Percentiles rank a stretch among this genome's conserved stretches.
Evolutionary conservation across 2,797 vertebrate genomes (phyloP).

Genomic region (Coluber constrictor): DNA sequence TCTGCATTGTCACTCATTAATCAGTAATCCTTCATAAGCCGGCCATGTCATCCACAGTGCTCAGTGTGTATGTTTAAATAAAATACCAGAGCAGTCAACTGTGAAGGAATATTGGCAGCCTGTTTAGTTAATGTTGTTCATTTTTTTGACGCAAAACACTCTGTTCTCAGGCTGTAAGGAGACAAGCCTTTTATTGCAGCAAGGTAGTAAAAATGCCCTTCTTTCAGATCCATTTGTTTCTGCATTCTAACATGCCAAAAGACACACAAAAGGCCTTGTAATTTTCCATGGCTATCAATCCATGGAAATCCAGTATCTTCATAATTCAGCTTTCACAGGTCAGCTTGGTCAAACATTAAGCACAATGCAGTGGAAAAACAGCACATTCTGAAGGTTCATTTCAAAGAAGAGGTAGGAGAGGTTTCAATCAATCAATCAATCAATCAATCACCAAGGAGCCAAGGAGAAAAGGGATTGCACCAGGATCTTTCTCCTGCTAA

Average conservation of each 20-base stretch:
- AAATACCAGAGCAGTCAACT: slow-evolving; percentile 43
- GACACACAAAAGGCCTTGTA: background rate
- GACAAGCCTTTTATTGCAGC: slow-evolving; percentile 25
- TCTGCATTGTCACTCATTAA: slow-evolving; percentile 33
- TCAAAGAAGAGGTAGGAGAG: background rate
- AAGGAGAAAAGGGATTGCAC: background rate
- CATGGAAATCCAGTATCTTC: background rate
- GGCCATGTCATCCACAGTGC: slow-evolving; percentile 24
- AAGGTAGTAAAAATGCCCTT: slow-evolving; percentile 31
- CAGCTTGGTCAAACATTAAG: background rate
- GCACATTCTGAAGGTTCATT: background rate
- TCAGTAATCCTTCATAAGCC: slow-evolving; percentile 42
- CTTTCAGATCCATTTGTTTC: slow-evolving; percentile 18
- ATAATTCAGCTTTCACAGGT: background rate
- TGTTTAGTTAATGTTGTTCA: slow-evolving; percentile 32
- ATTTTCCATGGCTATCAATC: background rate
- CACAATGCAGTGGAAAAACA: background rate
- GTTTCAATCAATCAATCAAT: background rate
- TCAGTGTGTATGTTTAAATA: slow-evolving; percentile 36
- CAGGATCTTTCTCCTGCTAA: background rate
- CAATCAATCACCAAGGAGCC: background rate
- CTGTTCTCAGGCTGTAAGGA: slow-evolving; percentile 27
- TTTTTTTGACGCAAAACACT: slow-evolving; percentile 23
- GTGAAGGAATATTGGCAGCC: slow-evolving; percentile 35
- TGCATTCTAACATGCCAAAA: background rate